A percentile compares a stretch with the other conserved stretches of the same genome.
phyloP scores from a whole-genome alignment of 2,797 vertebrate genomes.

The Xiphophorus birchmanni region DNA sequence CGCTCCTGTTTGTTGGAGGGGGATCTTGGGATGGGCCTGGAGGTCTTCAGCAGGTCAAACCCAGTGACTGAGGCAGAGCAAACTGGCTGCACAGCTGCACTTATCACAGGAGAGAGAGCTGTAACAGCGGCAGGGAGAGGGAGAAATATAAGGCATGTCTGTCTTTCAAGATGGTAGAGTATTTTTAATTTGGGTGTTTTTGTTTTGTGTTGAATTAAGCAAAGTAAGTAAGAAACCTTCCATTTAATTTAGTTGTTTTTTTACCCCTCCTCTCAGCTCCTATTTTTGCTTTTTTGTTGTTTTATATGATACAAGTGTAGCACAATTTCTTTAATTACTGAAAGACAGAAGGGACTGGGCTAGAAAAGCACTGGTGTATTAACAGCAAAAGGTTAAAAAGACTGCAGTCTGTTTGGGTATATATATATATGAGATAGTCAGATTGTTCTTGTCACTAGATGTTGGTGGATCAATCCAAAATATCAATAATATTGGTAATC shows the following conservation, averaged over 20 bases:
- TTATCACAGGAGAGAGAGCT: constrained; percentile 4
- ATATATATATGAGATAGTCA: background rate
- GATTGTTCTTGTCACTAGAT: background rate
- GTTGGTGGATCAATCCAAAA: too few relatives aligned
- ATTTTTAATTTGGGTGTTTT: background rate
- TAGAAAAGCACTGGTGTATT: background rate
- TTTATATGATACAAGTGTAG: background rate
- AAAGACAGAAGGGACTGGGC: background rate
- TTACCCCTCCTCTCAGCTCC: background rate
- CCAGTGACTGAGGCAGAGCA: constrained; percentile 21
- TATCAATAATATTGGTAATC: too few relatives aligned
- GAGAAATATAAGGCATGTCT: constrained; percentile 29
- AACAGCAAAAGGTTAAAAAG: background rate
- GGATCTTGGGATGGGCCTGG: background rate
- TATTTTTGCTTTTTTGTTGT: background rate
- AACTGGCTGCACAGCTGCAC: constrained; percentile 26
- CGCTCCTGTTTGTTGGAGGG: constrained; percentile 7
- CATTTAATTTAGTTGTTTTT: background rate
- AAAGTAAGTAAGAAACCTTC: background rate
- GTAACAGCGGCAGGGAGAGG: constrained; percentile 10
- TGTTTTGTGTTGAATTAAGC: background rate
- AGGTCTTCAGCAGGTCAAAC: constrained; percentile 27
- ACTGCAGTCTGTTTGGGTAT: background rate
- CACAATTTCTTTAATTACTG: background rate
- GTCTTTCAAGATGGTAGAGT: background rate